These are phyloP conservation scores for Apaloderma vittatum DNA, from an alignment of 2,113 vertebrate genomes.

Conservation along the genomic window DNA sequence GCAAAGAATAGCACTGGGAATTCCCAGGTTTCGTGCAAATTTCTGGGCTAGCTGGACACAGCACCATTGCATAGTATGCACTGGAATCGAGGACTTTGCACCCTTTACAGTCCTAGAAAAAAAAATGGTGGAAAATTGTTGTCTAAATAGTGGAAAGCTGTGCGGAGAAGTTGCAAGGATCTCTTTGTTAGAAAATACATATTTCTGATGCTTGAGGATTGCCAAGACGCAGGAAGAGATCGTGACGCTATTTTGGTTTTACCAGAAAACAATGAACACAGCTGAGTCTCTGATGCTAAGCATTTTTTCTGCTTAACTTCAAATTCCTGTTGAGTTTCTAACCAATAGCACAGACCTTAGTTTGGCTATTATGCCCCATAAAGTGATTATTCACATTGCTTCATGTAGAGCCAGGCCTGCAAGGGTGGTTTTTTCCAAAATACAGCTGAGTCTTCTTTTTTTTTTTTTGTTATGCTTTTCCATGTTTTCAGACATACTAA, in stretches of 20 bases:
- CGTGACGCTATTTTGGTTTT: not conserved
- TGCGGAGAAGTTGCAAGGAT: not conserved
- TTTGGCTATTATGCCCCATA: not conserved
- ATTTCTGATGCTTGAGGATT: slow-evolving; percentile 14
- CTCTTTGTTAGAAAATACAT: not conserved
- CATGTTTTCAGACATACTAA: slow-evolving; percentile 3
- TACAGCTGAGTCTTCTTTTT: not conserved
- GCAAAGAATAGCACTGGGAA: not conserved
- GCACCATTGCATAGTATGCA: accelerated
- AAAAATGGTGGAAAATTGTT: not conserved
- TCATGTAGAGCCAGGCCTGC: slow-evolving; percentile 25
- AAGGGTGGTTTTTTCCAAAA: not conserved
- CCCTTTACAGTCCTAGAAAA: not conserved
- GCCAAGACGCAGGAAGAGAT: not conserved
- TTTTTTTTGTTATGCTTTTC: not conserved
- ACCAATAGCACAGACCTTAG: not conserved
- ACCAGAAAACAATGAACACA: slow-evolving; percentile 41
- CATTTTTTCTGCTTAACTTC: not conserved
- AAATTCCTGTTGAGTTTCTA: not conserved
- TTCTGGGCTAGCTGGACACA: not conserved
- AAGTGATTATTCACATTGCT: slow-evolving; percentile 23
- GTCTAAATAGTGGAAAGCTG: not conserved
- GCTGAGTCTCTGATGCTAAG: slow-evolving; percentile 11
- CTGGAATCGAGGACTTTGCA: not conserved
- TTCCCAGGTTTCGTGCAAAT: not conserved